Evolutionary conservation across 2,888 invertebrate genomes (phyloP).

Genomic region (Quadroppia sp.): DNA sequence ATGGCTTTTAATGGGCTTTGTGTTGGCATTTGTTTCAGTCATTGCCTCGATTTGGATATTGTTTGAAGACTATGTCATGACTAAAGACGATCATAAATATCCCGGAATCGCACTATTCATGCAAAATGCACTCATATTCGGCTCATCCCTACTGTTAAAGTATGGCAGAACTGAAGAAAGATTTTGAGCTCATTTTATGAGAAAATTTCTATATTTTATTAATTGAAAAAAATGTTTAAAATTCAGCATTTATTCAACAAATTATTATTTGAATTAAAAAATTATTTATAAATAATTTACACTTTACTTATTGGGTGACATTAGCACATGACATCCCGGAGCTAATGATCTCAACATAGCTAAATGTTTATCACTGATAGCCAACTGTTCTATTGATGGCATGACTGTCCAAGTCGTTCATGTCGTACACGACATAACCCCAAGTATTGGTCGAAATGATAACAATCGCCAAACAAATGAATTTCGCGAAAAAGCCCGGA

Average conservation of each 20-base stretch:
- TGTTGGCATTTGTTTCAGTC: background rate
- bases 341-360: too few relatives aligned
- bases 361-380: too few relatives aligned
- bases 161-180: conserved; percentile 6
- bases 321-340: too few relatives aligned
- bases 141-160: background rate
- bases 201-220: background rate
- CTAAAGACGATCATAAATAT: background rate
- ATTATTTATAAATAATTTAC: too few relatives aligned
- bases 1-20: background rate
- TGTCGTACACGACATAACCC: conserved; percentile 19
- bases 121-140: conserved; percentile 1
- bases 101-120: conserved; percentile 11
- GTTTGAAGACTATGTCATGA: conserved; percentile 6
- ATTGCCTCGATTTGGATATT: conserved; percentile 14
- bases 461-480: conserved; percentile 18
- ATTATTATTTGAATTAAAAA: too few relatives aligned
- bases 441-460: conserved; percentile 5
- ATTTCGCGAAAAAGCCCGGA: conserved; percentile 12
- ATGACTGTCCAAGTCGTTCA: background rate
- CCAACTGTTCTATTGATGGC: background rate
- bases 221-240: too few relatives aligned
- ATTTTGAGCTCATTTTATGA: background rate
- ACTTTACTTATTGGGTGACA: too few relatives aligned
- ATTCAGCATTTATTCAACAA: too few relatives aligned